Base-by-base conservation (phyloP, 1,140 invertebrate genomes). In the Apis cerana region DNA sequence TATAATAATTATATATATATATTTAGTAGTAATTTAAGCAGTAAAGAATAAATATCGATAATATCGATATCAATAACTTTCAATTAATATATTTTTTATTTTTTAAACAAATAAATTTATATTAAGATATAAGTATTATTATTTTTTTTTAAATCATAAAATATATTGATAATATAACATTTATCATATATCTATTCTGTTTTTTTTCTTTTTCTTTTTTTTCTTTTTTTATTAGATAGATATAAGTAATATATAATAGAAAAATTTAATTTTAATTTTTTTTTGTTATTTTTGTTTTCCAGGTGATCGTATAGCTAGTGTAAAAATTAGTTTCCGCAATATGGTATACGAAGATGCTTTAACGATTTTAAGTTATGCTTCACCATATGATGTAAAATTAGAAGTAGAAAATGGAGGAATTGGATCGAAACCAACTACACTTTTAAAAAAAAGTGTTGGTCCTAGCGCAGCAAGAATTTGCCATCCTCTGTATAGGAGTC, bases 291-390 rank as follows among this genome's bases (percentile, higher is more conserved):
- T 56, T 67, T 64, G 70, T 33, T 77, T 78, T 89, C 82, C 83
- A 98, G 98, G 98, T 83, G 98, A 98, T 93, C 96, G 97, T 68
- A 98, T 99, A 77, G 95, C 96, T 78, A 97, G 96, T 85, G 96
- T 98, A 54, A 97, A 97, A 58, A 97, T 98, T 48, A 97, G 96
- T 82, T 98, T 98, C 90, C 95, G 97, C 62, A 97, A 97, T 78
- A 98, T 98, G 94, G 97, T 98, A 0, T 97, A 97, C 90, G 97
- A 98, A 93, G 98, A 99, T 90, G 98, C 98, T 0, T 92, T 98
- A 59, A 97, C 97, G 1, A 98, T 99, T 82, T 94, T 99, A 9
- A 97, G 97, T 75, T 98, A 98, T 83, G 98, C 98, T 2, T 98
- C 98, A n/a, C 98, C 98, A 0, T 98, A 99, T 90, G 97, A 97